These are phyloP conservation scores for Hirtodrosophila cameraria DNA, from an alignment of 2,888 invertebrate genomes.

Conservation along the genomic window DNA sequence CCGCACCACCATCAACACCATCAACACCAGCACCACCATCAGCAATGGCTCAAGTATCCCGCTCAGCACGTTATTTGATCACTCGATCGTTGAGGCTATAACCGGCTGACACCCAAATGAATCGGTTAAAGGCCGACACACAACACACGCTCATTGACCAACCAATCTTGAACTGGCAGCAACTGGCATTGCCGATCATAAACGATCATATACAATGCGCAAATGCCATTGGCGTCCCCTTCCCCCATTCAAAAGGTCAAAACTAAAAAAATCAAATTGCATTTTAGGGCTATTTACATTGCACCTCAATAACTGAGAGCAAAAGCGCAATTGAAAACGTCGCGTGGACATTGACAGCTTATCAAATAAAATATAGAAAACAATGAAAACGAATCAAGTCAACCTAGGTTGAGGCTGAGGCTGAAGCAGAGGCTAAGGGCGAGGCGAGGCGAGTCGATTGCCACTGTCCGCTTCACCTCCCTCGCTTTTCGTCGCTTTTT, in stretches of 20 bases:
- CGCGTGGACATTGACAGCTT: slow-evolving; percentile 54
- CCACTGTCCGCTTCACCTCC: not conserved
- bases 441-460: slow-evolving; percentile 17
- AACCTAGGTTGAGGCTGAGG: slow-evolving; percentile 15
- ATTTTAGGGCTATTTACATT: slow-evolving; percentile 23
- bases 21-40: not conserved
- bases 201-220: not conserved
- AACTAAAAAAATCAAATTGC: slow-evolving; percentile 38
- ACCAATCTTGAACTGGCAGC: slow-evolving; percentile 13
- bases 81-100: slow-evolving; percentile 45
- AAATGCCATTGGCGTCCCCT: not conserved
- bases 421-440: slow-evolving; percentile 29
- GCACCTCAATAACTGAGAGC: slow-evolving; percentile 23
- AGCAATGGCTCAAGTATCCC: slow-evolving; percentile 34
- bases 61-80: slow-evolving; percentile 27
- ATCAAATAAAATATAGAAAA: slow-evolving; percentile 30
- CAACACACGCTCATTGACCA: not conserved
- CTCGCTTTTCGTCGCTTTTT: not conserved
- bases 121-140: slow-evolving; percentile 48
- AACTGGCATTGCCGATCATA: slow-evolving; percentile 10
- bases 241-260: slow-evolving; percentile 37
- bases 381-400: not conserved
- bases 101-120: slow-evolving; percentile 54
- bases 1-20: slow-evolving; percentile 9
- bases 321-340: slow-evolving; percentile 49